phyloP scores from a whole-genome alignment of 2,797 vertebrate genomes.

The Setipinna tenuifilis region DNA sequence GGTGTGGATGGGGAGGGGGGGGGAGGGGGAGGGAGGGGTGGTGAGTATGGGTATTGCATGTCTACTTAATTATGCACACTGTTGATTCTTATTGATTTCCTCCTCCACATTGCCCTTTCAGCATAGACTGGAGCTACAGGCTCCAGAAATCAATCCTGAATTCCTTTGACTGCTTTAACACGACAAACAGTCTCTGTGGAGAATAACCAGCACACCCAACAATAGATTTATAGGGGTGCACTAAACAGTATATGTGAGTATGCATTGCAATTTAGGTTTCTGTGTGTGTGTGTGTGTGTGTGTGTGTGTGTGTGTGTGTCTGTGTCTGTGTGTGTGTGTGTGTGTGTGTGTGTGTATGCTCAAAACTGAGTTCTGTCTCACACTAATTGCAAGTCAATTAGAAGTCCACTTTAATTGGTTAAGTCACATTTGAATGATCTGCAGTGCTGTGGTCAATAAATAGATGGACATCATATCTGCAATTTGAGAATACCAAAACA shows the following conservation, averaged over 20 bases:
- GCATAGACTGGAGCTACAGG: neutral
- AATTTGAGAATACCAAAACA: neutral
- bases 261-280: neutral
- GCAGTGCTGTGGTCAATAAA: too few species aligned
- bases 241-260: neutral
- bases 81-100: constrained; percentile 17
- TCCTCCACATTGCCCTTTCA: neutral
- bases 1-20: neutral
- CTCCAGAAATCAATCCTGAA: neutral
- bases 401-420: too few species aligned
- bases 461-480: too few species aligned
- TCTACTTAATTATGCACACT: neutral
- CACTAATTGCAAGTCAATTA: too few species aligned
- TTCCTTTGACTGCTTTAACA: constrained; percentile 5
- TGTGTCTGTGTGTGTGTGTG: neutral
- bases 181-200: too few species aligned
- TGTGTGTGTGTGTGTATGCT: neutral
- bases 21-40: neutral
- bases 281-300: neutral
- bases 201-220: neutral
- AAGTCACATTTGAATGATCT: too few species aligned
- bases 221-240: neutral
- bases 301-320: neutral
- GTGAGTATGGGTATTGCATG: neutral
- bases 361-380: too few species aligned